Conservation (phyloP, 2,113 vertebrate species). For the Channa argus region DNA sequence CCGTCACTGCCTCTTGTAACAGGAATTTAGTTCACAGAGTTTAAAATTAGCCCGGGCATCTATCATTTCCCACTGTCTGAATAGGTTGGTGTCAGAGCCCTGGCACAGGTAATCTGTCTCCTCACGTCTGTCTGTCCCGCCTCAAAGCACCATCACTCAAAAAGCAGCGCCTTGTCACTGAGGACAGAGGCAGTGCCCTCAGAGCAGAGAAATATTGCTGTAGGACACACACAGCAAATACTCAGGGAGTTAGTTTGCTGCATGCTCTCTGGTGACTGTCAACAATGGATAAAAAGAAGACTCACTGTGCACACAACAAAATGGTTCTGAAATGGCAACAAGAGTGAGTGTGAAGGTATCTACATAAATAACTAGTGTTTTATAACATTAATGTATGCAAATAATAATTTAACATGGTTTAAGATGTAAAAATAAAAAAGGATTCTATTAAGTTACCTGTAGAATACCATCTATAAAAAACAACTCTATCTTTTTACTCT, state of each 20-base stretch:
- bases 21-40: slow-evolving; percentile 78
- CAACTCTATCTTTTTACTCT: neutral
- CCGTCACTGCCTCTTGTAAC: slow-evolving; percentile 60
- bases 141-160: slow-evolving; percentile 76
- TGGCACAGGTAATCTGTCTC: slow-evolving; percentile 75
- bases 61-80: slow-evolving; percentile 78
- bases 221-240: slow-evolving; percentile 56
- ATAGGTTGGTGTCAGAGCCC: slow-evolving; percentile 64
- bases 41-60: slow-evolving; percentile 84
- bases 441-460: too few species aligned
- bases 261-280: slow-evolving; percentile 1
- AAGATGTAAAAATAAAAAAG: neutral
- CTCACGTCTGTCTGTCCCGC: slow-evolving; percentile 58
- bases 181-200: slow-evolving; percentile 48
- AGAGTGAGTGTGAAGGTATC: neutral
- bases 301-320: slow-evolving; percentile 6
- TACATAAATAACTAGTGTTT: neutral
- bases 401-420: neutral
- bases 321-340: neutral
- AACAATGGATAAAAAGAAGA: slow-evolving; percentile 27
- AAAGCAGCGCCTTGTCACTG: slow-evolving; percentile 58
- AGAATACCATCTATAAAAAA: too few species aligned
- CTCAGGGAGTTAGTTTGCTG: slow-evolving; percentile 29
- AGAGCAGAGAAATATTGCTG: slow-evolving; percentile 45
- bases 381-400: neutral